Base-by-base conservation (phyloP, 2,113 vertebrate species). In the Phaetusa simplex region DNA sequence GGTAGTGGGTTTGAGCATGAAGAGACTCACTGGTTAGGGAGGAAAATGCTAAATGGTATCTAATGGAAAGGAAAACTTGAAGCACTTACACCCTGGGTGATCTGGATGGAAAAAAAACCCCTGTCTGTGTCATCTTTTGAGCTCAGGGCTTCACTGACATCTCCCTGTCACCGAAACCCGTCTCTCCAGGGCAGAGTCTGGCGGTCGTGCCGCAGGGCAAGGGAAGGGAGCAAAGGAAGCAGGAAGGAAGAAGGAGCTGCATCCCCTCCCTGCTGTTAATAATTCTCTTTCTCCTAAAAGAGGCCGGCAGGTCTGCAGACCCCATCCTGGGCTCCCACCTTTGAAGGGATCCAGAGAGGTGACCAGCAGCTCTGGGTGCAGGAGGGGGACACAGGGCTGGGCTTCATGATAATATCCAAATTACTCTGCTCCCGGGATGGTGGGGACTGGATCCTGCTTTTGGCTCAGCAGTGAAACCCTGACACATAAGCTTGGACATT, bases 171-270 rank as follows among this genome's bases (percentile, higher is more conserved):
- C 36, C 9, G 4, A 62, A 91, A 8, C 5, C 36, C 32, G 87
- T 84, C 69, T 71, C 34, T 47, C 10, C 43, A 45, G 38, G 52
- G 67, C 67, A 53, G 20, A 7, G 20, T 49, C 91, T 71, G 55
- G 71, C 10, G 2, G 77, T 6, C 21, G 7, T 52, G 65, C 61
- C 0, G 0, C 64, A 59, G 73, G 88, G 61, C 56, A 82, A 47
- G 80, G 86, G 86, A 93, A 92, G 52, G 76, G 71, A 94, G 90
- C 34, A 86, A 80, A 95, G 94, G 96, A 95, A 95, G 66, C 92
- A 95, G 95, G 97, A 97, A 95, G 93, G 97, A 97, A 95, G 80
- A 84, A 74, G 65, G 73, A 93, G 66, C 53, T 69, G 74, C 49
- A 61, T 82, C 81, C 77, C 58, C 83, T 92, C 91, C 94, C 92